These are phyloP conservation scores for Barnardius zonarius DNA, from an alignment of 2,113 vertebrate genomes.

Conservation along the genomic window DNA sequence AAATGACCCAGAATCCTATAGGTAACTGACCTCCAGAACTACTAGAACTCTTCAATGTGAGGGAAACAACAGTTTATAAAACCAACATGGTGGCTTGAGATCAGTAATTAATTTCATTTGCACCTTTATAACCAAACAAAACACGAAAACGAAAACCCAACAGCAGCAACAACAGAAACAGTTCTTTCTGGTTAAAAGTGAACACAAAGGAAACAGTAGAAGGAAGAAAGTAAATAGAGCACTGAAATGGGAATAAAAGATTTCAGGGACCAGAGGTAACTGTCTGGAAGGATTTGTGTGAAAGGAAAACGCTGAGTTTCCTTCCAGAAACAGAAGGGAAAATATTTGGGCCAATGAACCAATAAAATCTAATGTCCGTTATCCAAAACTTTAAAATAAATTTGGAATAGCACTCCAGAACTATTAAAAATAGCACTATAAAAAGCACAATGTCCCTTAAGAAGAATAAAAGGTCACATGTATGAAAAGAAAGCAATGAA, in stretches of 20 bases:
- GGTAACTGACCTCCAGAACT: background rate
- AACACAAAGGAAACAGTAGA: background rate
- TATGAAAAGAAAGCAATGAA: background rate
- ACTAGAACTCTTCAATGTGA: background rate
- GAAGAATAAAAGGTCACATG: background rate
- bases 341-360: background rate
- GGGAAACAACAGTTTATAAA: background rate
- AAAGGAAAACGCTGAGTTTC: background rate
- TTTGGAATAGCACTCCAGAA: background rate
- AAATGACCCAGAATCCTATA: background rate
- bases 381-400: background rate
- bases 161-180: background rate
- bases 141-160: background rate
- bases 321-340: background rate
- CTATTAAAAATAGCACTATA: background rate
- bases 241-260: background rate
- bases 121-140: background rate
- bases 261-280: background rate
- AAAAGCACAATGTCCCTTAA: background rate
- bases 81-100: background rate
- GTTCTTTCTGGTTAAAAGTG: background rate
- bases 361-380: background rate
- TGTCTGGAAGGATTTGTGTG: background rate
- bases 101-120: background rate
- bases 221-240: background rate